phyloP scores from a whole-genome alignment of 2,797 vertebrate genomes.

The Poeciliopsis gracilis region DNA sequence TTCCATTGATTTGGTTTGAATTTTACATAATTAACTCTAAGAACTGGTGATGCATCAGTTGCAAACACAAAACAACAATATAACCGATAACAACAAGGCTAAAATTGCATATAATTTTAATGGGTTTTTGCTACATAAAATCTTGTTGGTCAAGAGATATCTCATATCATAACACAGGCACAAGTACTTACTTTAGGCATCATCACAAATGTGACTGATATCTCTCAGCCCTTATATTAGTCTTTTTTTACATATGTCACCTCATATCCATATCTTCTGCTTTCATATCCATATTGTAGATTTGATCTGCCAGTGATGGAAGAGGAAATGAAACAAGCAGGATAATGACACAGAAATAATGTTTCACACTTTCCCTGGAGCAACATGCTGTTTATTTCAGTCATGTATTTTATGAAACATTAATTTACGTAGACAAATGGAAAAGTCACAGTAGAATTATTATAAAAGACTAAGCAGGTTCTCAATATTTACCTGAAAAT shows the following conservation, averaged over 20 bases:
- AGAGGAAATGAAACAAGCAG: conserved; percentile 34
- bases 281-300: conserved; percentile 26
- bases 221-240: neutral
- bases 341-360: conserved; percentile 47
- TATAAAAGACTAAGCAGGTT: conserved; percentile 33
- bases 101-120: neutral
- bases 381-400: conserved; percentile 45
- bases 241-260: conserved; percentile 3
- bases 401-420: conserved; percentile 51
- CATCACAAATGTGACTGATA: neutral
- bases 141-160: neutral
- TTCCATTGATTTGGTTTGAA: neutral
- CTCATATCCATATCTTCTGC: conserved; percentile 11
- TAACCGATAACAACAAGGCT: neutral
- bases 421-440: conserved; percentile 49
- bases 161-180: neutral
- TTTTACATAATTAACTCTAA: neutral
- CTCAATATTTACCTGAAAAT: conserved; percentile 39
- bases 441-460: conserved; percentile 23
- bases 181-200: neutral
- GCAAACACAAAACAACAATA: neutral
- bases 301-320: conserved; percentile 29
- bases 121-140: neutral
- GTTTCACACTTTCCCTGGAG: conserved; percentile 42
- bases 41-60: neutral